Base-by-base conservation (phyloP, 2,888 invertebrate species). In the Aethes cnicana region DNA sequence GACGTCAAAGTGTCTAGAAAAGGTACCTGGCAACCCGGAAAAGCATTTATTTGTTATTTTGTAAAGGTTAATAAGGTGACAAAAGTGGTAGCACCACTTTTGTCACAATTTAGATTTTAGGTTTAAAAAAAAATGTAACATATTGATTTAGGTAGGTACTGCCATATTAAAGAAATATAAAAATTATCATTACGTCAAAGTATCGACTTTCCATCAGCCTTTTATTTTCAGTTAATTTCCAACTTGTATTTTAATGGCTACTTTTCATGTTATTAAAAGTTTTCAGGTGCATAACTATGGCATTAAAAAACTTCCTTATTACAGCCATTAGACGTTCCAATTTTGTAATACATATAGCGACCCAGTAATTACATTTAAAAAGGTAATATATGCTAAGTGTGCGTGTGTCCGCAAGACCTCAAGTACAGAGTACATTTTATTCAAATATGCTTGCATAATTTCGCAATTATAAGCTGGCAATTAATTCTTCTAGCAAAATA, bases 381-480 rank as follows among this genome's bases (percentile, higher is more conserved):
- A 49, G 55, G 59, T 43, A 37, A 57, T 58, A 53, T 53, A 65
- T 65, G 65, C 58, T 59, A 65, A 68, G 58, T 58, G 62, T 58
- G 67, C 66, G 66, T 66, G 68, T 58, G 57, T 53, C 49, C 28
- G 46, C 52, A 58, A 39, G 53, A 50, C 55, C 52, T 57, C 56
- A 59, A 47, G 33, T 57, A 55, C 39, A 23, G 20, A 26, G 56
- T 56, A 57, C 57, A 60, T 63, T 59, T 57, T 47, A 58, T 62
- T 63, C 55, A 64, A 63, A 61, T 46, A 54, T 17, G 25, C 25
- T 33, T 44, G 37, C 39, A 39, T 44, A 52, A 39, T 43, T 36
- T 36, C 8, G 43, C 36, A 50, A 50, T 43, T 50, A 50, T 12
- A 35, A 9, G 36, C 28, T 21, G 37, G 17, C 21, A 43, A 50